Evolutionary conservation across 2,797 vertebrate genomes (phyloP), one percentile per base, ranked within the genome.

Genomic region (Luscinia megarhynchos): DNA sequence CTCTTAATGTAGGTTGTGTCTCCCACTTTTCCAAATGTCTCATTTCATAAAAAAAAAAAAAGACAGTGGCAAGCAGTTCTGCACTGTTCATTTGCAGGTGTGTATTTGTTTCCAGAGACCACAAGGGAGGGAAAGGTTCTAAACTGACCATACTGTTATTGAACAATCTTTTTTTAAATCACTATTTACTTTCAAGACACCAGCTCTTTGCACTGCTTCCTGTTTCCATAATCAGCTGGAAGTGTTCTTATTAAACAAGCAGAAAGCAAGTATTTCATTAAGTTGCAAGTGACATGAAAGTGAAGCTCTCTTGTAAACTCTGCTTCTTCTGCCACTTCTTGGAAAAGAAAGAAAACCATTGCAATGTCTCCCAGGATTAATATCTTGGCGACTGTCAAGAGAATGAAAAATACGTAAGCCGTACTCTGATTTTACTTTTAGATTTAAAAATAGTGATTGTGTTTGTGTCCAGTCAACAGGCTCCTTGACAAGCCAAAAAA

Each of bases 401-500:
- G 62, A 94, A 61, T 86, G 50, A 95, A 91, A 92, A 96, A 89
- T 83, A 78, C 16, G 24, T 59, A 82, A 90, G 26, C 43, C 30
- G 22, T 59, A 79, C 55, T 77, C 40, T 59, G 79, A 80, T 89
- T 81, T 93, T 87, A 83, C 81, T 97, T 97, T 91, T 73, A 53
- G 58, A 73, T 94, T 95, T 96, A 90, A 97, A 97, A 96, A 95
- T 91, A 95, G 85, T 10, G 43, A 23, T 95, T 95, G 78, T 95
- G 70, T 94, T 96, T 97, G 59, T 95, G 87, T 96, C 96, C 66
- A 46, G 77, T 93, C 54, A 79, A 64, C n/a, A 86, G 38, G 55
- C 69, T 89, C 91, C 75, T 83, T 88, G 96, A 94, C 89, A 96
- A 93, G 67, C 78, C 53, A 91, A 90, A 86, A 86, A 82, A 66